Evolutionary conservation across 2,888 invertebrate species (phyloP), one percentile per base, ranked within the genome.

Genomic region (Nymphalis polychloros): DNA sequence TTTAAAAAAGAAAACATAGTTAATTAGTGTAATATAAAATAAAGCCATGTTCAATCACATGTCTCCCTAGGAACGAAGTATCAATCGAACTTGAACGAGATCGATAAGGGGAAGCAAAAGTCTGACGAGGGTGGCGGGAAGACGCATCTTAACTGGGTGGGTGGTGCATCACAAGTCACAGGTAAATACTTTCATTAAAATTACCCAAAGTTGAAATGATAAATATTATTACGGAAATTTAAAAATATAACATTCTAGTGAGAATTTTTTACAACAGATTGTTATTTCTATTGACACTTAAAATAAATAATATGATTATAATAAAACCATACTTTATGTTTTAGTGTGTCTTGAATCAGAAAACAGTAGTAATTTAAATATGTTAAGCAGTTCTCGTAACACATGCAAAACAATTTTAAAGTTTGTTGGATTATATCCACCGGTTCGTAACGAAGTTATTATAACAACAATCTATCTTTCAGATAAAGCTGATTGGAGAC

Each of bases 31-130:
- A 46, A 57, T 64, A 64, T 67, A 46, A 55, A 65, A 68, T 64
- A 49, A 61, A 64, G 63, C 47, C 60, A 59, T 65, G 71, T 70
- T 70, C 73, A 71, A 76, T 67, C 66, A 67, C 68, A 66, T 77
- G 78, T 78, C 73, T 78, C 80, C 83, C 79, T 93, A 95, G 96
- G 95, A 86, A 94, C 95, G 74, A 96, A 96, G 86, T 96, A 95
- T 86, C 95, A 95, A 89, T 95, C 95, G 75, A 94, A 94, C 83
- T 88, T 96, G 83, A 96, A 96, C 86, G 96, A 96, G 89, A 96
- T 96, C 83, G 96, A 95, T 86, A 96, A 96, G 95, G 95, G 64
- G 59, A 96, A 96, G 87, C 96, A 96, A 86, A 96, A 96, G 89
- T 94, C 95, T 69, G 93, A 93, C 79, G 94, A 95, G 79, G 93